phyloP scores from a whole-genome alignment of 2,113 vertebrate species.

The Fulica atra region DNA sequence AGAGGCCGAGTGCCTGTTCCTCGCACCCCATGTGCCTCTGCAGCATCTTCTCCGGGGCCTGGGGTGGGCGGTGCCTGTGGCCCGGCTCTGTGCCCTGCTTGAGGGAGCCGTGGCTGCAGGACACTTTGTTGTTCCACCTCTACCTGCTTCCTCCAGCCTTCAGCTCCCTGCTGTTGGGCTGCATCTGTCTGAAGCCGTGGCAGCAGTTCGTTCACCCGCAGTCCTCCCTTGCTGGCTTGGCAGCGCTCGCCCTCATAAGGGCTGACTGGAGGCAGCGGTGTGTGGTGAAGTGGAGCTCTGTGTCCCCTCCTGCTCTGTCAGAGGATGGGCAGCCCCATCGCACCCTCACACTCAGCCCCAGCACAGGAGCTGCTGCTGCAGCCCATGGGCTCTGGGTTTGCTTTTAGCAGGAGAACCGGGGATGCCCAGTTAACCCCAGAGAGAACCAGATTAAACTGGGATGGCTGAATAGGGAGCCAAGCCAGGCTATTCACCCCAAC shows the following conservation, averaged over 20 bases:
- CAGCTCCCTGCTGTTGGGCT: neutral
- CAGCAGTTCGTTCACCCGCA: accelerated
- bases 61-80: neutral
- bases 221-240: neutral
- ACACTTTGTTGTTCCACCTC: neutral
- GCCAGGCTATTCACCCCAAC: neutral
- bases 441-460: neutral
- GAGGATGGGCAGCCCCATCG: neutral
- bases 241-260: neutral
- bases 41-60: accelerated
- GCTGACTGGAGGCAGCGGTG: neutral
- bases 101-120: neutral
- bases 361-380: accelerated
- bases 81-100: neutral
- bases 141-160: neutral
- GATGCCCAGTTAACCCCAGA: neutral
- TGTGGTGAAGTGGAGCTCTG: accelerated
- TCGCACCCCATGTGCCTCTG: accelerated
- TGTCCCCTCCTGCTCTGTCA: neutral
- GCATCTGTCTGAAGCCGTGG: neutral
- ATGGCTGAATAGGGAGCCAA: neutral
- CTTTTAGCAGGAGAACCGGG: neutral
- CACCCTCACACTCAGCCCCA: neutral
- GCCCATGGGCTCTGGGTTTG: neutral
- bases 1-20: neutral